Evolutionary conservation across 2,113 vertebrate species (phyloP).

Genomic region (Pituophis catenifer): DNA sequence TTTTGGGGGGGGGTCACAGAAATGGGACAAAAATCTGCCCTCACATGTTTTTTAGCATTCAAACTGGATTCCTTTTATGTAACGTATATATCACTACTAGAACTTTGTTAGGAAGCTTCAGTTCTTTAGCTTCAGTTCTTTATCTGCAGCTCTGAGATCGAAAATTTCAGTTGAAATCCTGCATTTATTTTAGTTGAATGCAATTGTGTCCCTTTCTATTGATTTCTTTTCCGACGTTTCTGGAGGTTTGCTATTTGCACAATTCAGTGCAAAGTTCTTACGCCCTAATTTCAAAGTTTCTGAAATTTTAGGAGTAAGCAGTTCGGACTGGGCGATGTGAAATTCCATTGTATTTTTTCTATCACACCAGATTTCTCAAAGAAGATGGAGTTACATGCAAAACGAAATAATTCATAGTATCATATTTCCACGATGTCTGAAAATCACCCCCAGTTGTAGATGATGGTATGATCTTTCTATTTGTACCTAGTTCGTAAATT

Average conservation of each 20-base stretch:
- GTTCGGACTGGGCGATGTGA: rapidly evolving
- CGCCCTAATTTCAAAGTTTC: neutral
- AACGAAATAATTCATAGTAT: neutral
- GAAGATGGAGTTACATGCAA: neutral
- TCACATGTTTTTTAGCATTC: neutral
- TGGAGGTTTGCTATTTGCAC: neutral
- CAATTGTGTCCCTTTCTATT: neutral
- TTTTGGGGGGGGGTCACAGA: neutral
- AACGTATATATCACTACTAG: neutral
- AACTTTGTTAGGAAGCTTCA: neutral
- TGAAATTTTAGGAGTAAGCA: neutral
- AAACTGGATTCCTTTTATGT: neutral
- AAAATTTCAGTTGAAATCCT: neutral
- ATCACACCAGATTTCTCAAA: neutral
- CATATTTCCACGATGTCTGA: neutral
- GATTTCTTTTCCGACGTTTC: neutral
- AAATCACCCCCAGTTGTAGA: neutral
- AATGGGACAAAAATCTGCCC: neutral
- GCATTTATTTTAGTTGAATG: neutral
- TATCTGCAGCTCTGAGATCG: neutral
- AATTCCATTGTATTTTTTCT: neutral
- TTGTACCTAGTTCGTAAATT: neutral
- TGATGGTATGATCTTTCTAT: neutral
- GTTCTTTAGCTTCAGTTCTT: neutral
- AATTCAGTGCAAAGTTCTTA: neutral